These are phyloP conservation scores for Henricia sp. DNA, from an alignment of 53 echinoderm and acorn worm genomes.

Conservation along the genomic window DNA sequence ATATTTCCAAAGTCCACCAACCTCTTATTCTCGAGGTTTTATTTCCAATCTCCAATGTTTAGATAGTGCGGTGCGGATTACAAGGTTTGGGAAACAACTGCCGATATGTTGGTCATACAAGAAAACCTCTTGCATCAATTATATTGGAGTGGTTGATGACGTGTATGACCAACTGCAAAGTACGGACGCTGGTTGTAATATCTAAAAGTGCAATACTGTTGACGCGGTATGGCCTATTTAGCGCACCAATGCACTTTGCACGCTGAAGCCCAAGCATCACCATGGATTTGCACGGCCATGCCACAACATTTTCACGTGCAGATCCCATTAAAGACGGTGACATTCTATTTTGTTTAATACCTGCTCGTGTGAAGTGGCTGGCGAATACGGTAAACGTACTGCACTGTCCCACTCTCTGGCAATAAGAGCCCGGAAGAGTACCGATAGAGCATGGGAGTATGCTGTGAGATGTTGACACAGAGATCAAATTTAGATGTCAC, in stretches of 20 bases:
- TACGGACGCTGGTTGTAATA: too few species aligned
- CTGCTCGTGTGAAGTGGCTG: slow-evolving; percentile 55
- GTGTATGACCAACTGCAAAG: too few species aligned
- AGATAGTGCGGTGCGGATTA: too few species aligned
- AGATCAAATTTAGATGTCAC: slow-evolving; percentile 62
- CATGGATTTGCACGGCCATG: not conserved
- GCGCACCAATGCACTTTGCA: not conserved
- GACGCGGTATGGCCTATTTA: slow-evolving; percentile 8
- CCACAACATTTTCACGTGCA: slow-evolving; percentile 22
- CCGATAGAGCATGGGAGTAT: slow-evolving; percentile 7
- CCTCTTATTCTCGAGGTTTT: too few species aligned
- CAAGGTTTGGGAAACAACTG: too few species aligned
- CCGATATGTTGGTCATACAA: too few species aligned
- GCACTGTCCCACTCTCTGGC: slow-evolving; percentile 1
- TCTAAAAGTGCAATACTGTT: too few species aligned
- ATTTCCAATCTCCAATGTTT: too few species aligned
- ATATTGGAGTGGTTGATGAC: too few species aligned
- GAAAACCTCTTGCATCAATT: too few species aligned
- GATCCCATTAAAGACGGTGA: slow-evolving; percentile 48
- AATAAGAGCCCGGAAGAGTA: slow-evolving; percentile 11
- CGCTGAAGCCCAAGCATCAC: not conserved
- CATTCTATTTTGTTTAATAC: slow-evolving; percentile 54
- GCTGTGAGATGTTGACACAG: slow-evolving; percentile 48
- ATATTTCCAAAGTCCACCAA: too few species aligned
- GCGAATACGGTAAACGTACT: slow-evolving; percentile 29